phyloP scores from a whole-genome alignment of 2,797 vertebrate genomes.

The Cyprinodon diabolis region DNA sequence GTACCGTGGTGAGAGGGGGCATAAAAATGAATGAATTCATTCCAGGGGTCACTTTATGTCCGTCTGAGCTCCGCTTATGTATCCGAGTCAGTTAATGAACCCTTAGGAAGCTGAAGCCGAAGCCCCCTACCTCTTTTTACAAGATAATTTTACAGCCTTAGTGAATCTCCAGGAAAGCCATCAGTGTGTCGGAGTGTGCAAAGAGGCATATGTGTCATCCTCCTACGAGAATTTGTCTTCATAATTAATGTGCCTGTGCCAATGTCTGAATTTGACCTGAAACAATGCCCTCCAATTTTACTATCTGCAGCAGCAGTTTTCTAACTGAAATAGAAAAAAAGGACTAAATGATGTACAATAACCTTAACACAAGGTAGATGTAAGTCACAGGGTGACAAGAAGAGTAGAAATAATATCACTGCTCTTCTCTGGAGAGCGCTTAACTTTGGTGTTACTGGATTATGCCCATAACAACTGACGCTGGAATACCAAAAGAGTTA shows the following conservation, averaged over 20 bases:
- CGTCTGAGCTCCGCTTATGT: constrained; percentile 12
- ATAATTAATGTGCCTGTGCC: constrained; percentile 42
- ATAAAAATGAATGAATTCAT: constrained; percentile 73
- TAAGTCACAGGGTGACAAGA: constrained; percentile 17
- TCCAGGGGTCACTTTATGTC: constrained; percentile 59
- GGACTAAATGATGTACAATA: constrained; percentile 37
- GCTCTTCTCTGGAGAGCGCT: constrained; percentile 7
- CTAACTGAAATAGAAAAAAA: constrained; percentile 40
- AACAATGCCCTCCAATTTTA: constrained; percentile 36
- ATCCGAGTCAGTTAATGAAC: constrained; percentile 61
- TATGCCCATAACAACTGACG: constrained; percentile 7
- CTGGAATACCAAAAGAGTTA: constrained; percentile 9
- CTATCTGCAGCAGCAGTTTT: constrained; percentile 21
- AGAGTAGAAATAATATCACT: constrained; percentile 8
- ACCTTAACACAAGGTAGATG: constrained; percentile 6
- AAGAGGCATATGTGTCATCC: constrained; percentile 48
- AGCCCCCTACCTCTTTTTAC: constrained; percentile 40
- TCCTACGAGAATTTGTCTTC: constrained; percentile 34
- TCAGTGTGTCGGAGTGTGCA: constrained; percentile 54
- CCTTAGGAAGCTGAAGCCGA: constrained; percentile 33
- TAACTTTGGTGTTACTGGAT: constrained; percentile 2
- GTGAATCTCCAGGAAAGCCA: constrained; percentile 66
- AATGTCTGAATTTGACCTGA: constrained; percentile 33
- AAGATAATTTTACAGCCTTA: constrained; percentile 63
- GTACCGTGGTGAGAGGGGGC: constrained; percentile 52